A percentile compares a stretch with the other conserved stretches of the same genome.
Conservation (phyloP, 2,797 vertebrate genomes). For the Dromococcyx pavoninus region DNA sequence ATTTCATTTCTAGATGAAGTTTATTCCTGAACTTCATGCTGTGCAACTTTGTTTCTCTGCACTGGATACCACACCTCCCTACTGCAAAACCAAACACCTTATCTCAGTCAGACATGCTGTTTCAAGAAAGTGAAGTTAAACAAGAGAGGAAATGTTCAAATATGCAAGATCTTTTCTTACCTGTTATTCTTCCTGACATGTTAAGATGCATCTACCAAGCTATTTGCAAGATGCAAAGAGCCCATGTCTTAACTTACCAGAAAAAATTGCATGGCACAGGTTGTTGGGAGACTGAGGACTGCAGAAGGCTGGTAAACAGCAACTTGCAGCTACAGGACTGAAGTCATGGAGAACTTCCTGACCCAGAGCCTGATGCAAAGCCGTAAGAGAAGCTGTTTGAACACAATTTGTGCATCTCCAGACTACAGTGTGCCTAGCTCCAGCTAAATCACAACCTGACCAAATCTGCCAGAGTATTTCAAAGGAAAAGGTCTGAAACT, state of each 20-base stretch:
- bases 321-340: background rate
- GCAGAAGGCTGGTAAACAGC: background rate
- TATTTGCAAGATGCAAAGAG: background rate
- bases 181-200: background rate
- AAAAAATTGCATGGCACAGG: fast-evolving
- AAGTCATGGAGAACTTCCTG: background rate
- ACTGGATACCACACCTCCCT: background rate
- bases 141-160: background rate
- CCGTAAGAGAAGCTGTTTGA: background rate
- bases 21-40: background rate
- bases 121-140: background rate
- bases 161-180: background rate
- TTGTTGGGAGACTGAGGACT: background rate
- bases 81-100: background rate
- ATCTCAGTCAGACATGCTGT: fast-evolving
- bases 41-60: background rate
- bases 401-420: background rate
- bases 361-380: background rate
- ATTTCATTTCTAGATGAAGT: background rate
- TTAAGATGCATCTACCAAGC: background rate
- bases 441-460: background rate
- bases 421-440: background rate
- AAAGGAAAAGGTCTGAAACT: background rate
- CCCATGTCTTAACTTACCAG: background rate
- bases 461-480: background rate